These are phyloP conservation scores for Peromyscus nudipes DNA, from an alignment of 2,797 vertebrate genomes.

Conservation along the genomic window DNA sequence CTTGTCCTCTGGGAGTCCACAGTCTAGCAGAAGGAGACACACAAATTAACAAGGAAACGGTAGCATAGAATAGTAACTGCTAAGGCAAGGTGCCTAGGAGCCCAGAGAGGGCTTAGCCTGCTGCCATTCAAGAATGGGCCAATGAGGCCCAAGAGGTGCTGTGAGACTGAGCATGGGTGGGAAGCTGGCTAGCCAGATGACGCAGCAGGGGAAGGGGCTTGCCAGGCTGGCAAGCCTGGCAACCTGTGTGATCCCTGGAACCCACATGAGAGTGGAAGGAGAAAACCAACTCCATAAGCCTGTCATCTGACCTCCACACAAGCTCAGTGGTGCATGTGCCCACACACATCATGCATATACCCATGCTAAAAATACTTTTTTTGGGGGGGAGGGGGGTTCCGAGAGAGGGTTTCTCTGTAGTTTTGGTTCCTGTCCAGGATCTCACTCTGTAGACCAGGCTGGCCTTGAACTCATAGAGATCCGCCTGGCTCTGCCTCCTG, in stretches of 20 bases:
- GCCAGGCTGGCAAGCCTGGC: not conserved
- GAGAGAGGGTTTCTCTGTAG: too few species aligned
- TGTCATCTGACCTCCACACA: not conserved
- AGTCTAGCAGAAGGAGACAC: not conserved
- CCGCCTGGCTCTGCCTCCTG: too few species aligned
- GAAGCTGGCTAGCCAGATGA: not conserved
- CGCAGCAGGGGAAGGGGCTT: not conserved
- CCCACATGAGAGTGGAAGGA: not conserved
- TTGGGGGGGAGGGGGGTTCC: too few species aligned
- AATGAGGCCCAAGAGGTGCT: not conserved
- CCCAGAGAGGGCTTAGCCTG: not conserved
- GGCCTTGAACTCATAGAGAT: too few species aligned
- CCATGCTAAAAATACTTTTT: not conserved
- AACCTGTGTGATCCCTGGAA: not conserved
- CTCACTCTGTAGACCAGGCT: too few species aligned
- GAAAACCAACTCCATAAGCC: not conserved
- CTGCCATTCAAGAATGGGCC: not conserved
- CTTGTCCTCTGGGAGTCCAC: not conserved
- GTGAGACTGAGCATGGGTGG: not conserved
- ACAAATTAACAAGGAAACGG: not conserved
- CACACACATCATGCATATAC: not conserved
- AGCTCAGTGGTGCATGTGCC: not conserved
- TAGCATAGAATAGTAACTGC: not conserved
- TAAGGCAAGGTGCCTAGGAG: not conserved
- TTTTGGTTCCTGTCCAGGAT: too few species aligned